Evolutionary conservation across 2,888 invertebrate genomes (phyloP), one percentile per base, ranked within the genome.

Genomic region (Dromius quadrimaculatus): DNA sequence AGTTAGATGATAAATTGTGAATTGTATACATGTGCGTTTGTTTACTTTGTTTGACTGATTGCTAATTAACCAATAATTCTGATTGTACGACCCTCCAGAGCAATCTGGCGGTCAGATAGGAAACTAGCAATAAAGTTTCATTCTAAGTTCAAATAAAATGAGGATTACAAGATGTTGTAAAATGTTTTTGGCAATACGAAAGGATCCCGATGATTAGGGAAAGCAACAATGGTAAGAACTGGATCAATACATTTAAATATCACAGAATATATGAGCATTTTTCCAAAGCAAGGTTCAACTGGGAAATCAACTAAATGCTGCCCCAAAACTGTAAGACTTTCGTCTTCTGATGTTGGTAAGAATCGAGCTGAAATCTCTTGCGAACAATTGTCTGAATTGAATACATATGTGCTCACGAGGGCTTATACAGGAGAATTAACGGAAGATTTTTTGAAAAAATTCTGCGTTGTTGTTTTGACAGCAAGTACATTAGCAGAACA

Each of bases 201-300:
- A n/a, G n/a, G n/a, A n/a, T n/a, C n/a, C 84, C 88, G 88, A 79
- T 90, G 88, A 0, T 95, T 91, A 74, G 97, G 85, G 74, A 91
- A 89, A 78, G 96, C 93, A 0, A 94, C 94, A 38, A 99, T 92
- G 1, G 97, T 97, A 65, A 96, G 83, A 22, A 98, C 87, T 0
- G 98, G 97, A 81, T 97, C 95, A 32, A 97, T 84, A 80, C 98
- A 99, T 80, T 94, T 94, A 74, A 97, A 87, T 1, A 96, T 91
- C 36, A 95, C 89, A 0, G 94, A 91, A 80, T 94, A 95, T 0
- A 98, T 83, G 71, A 99, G 83, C 89, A 95, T 94, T 82, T 98
- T 97, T 2, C 94, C 97, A 43, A 96, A 83, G 75, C 93, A 90
- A 0, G 98, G 97, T 76, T 97, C 96, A 1, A 98, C 87, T 0